Conservation (phyloP, 2,888 invertebrate species). For the Tenthredo scrophulariae region DNA sequence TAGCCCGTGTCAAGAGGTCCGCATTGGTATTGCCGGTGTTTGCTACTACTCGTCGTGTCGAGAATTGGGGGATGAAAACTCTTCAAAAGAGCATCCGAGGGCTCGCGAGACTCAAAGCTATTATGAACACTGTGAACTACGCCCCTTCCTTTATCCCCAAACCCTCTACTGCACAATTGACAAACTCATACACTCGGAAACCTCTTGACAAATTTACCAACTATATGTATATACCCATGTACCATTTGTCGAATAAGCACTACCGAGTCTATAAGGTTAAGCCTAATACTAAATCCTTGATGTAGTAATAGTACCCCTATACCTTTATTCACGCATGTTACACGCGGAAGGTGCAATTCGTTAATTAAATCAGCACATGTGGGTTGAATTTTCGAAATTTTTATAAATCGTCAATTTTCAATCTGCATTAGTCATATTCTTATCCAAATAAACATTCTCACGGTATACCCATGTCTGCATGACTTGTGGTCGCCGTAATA, state of each 20-base stretch:
- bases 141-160: slow-evolving; percentile 55
- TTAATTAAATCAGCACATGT: neutral
- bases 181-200: neutral
- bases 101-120: slow-evolving; percentile 68
- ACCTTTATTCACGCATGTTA: neutral
- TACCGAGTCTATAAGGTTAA: neutral
- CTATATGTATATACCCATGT: neutral
- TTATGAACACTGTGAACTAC: slow-evolving; percentile 69
- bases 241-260: slow-evolving; percentile 6
- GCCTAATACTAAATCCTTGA: slow-evolving; percentile 2
- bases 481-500: neutral
- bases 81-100: slow-evolving; percentile 74
- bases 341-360: neutral
- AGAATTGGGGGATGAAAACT: slow-evolving; percentile 56
- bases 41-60: slow-evolving; percentile 4
- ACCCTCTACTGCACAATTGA: slow-evolving; percentile 11
- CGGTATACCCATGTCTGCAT: neutral
- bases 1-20: slow-evolving; percentile 20
- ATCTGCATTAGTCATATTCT: neutral
- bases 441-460: neutral
- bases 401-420: neutral
- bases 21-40: slow-evolving; percentile 23
- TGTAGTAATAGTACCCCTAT: neutral
- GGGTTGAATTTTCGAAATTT: neutral
- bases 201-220: slow-evolving; percentile 15